Base-by-base conservation (phyloP, 2,888 invertebrate genomes). In the Heliconius sara region DNA sequence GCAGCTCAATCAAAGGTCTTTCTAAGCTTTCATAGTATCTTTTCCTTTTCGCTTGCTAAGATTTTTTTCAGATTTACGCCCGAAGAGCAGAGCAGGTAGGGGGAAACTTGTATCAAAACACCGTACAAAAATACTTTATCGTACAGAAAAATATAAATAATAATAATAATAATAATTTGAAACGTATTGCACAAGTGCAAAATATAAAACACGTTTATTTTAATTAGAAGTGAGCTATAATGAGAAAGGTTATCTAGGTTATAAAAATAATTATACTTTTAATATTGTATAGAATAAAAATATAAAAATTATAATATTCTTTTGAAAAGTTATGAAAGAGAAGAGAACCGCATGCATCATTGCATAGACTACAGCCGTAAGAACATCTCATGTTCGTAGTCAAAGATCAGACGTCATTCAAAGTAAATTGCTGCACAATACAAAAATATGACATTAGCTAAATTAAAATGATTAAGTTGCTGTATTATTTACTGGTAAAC, bases 281-380 rank as follows among this genome's bases (percentile, higher is more conserved):
- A 16, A 73, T 57, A 27, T 27, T 27, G 2, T 27, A 27, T 27
- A 27, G 27, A 27, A 27, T 27, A 27, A 27, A 27, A 27, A 27
- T 27, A n/a, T 57, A n/a, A 7, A 57, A 57, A 73, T n/a, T 13
- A 73, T 34, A 30, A 73, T 68, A 60, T 34, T 73, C 16, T 16
- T 39, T 39, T 39, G 73, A n/a, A 73, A 72, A 73, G 6, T n/a
- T 60, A 60, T 73, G 60, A 60, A 39, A 73, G 52, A 30, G 22
- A 72, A 30, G n/a, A n/a, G 57, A 30, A 72, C 4, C n/a, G 34
- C 57, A 57, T n/a, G 72, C 57, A 57, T 57, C 30, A 72, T 72
- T 73, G 25, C 73, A 34, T 73, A 60, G 22, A 13, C n/a, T 16
- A 13, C 30, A 57, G 72, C 13, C 34, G 73, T 73, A 60, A 57